A percentile compares a stretch with the other conserved stretches of the same genome.
Evolutionary conservation across 1,140 invertebrate species (phyloP).

Genomic region (Eubasilissa regina): DNA sequence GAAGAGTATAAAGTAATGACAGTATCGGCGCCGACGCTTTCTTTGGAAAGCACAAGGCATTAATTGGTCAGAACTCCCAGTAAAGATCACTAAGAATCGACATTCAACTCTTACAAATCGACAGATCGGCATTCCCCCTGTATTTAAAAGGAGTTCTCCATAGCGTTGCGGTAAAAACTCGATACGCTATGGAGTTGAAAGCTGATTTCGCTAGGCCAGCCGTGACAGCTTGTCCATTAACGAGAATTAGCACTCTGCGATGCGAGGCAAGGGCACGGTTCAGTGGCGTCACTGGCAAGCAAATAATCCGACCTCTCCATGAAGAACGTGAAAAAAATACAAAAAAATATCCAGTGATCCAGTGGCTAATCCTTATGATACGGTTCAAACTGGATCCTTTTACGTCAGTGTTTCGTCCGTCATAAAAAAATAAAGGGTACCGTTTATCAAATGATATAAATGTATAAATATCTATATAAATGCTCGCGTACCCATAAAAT

Average conservation of each 20-base stretch:
- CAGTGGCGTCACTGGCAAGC: too few relatives aligned
- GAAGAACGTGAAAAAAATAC: too few relatives aligned
- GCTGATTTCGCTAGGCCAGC: constrained; percentile 10
- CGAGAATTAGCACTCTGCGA: not conserved
- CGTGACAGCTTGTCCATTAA: constrained; percentile 17
- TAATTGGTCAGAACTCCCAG: constrained; percentile 17
- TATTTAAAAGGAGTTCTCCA: constrained; percentile 27
- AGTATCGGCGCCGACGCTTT: constrained; percentile 1
- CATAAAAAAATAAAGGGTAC: too few relatives aligned
- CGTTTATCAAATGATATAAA: too few relatives aligned
- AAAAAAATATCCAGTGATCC: too few relatives aligned
- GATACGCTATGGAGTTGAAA: constrained; percentile 29
- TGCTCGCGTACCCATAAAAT: too few relatives aligned
- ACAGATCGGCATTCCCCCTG: constrained; percentile 12
- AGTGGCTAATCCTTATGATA: too few relatives aligned
- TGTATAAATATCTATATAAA: too few relatives aligned
- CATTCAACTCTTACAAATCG: constrained; percentile 2
- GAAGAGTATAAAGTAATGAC: not conserved
- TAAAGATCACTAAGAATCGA: constrained; percentile 7
- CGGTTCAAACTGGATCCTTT: too few relatives aligned
- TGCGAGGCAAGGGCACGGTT: too few relatives aligned
- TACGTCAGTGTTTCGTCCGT: too few relatives aligned
- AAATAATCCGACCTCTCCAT: too few relatives aligned
- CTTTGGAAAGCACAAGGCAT: constrained; percentile 18
- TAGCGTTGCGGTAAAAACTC: constrained; percentile 14